These are phyloP conservation scores for Nymphicus hollandicus DNA, from an alignment of 2,113 vertebrate species.

Conservation along the genomic window DNA sequence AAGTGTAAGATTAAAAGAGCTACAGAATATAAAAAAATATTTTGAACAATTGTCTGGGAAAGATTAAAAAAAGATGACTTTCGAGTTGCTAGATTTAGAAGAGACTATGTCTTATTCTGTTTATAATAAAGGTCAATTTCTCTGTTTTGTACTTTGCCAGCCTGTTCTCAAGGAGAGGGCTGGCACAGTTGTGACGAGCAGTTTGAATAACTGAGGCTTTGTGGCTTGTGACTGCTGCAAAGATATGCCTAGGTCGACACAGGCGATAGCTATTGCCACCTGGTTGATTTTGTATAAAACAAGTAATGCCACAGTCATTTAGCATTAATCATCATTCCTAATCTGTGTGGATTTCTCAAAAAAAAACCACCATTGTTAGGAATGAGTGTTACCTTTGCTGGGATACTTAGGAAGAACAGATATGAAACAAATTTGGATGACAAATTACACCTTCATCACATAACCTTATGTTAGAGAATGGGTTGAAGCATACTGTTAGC, in stretches of 20 bases:
- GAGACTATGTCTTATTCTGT: neutral
- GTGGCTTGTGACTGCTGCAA: neutral
- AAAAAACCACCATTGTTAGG: neutral
- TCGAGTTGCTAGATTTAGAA: neutral
- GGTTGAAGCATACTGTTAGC: neutral
- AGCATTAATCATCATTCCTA: neutral
- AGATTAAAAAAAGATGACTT: neutral
- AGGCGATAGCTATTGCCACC: neutral
- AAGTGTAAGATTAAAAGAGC: neutral
- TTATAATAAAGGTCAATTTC: neutral
- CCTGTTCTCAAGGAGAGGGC: neutral
- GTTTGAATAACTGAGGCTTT: neutral
- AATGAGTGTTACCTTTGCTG: neutral
- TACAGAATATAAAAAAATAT: neutral
- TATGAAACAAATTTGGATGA: neutral
- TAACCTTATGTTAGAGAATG: neutral
- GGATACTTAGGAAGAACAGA: neutral
- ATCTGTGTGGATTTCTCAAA: neutral
- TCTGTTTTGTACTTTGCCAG: neutral
- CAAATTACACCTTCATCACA: neutral
- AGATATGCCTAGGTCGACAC: too few relatives aligned
- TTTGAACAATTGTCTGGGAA: neutral
- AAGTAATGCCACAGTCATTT: neutral
- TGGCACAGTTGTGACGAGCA: neutral
- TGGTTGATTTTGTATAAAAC: neutral